Conservation (phyloP, 1,140 invertebrate species). For the Nephotettix cincticeps region DNA sequence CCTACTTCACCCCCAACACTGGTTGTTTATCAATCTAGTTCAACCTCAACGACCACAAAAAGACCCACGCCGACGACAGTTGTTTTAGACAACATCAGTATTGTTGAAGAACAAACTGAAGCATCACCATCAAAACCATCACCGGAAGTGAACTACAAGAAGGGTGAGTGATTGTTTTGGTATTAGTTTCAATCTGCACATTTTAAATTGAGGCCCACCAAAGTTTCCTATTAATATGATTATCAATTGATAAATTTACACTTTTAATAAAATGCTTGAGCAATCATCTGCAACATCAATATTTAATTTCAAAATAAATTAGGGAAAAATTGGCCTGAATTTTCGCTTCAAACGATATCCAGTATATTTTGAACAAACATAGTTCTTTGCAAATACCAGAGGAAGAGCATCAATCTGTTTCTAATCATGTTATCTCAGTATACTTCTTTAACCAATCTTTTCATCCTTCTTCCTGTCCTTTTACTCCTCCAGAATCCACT, state of each 20-base stretch:
- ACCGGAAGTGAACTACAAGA: conserved; percentile 28
- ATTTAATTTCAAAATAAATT: no score
- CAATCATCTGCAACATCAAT: not conserved
- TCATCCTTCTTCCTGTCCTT: not conserved
- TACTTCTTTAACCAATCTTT: not conserved
- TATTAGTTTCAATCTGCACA: conserved; percentile 1
- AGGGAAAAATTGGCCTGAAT: not conserved
- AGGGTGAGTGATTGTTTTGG: conserved; percentile 27
- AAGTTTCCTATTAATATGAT: not conserved
- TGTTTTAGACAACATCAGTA: conserved; percentile 12
- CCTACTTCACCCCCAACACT: conserved; percentile 27
- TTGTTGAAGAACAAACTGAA: conserved; percentile 10
- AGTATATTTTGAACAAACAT: not conserved
- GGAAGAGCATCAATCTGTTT: not conserved
- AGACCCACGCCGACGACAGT: conserved; percentile 20
- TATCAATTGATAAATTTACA: not conserved
- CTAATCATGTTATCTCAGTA: not conserved
- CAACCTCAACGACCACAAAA: conserved; percentile 17
- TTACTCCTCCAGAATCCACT: not conserved
- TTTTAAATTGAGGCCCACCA: not conserved
- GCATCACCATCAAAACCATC: conserved; percentile 32
- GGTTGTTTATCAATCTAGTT: conserved; percentile 22
- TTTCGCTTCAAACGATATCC: not conserved
- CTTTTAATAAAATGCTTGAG: not conserved
- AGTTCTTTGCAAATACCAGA: not conserved